Evolutionary conservation across 1,140 invertebrate species (phyloP).

Genomic region (Drosophila bocki): DNA sequence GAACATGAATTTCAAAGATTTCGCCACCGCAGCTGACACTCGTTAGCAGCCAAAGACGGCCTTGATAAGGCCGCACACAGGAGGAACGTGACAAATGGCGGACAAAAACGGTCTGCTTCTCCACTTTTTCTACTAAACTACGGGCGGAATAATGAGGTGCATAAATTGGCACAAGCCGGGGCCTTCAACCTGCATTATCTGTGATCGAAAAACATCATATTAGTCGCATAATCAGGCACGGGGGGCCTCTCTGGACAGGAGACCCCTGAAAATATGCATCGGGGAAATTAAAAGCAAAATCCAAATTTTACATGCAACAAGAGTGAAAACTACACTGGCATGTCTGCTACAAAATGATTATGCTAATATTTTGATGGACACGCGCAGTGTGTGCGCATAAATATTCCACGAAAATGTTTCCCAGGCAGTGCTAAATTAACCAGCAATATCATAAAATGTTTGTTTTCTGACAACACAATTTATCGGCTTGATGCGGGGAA

Average conservation of each 20-base stretch:
- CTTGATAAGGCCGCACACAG: conserved; percentile 22
- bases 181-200: conserved; percentile 22
- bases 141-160: conserved; percentile 24
- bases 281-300: conserved; percentile 37
- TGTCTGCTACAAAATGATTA: conserved; percentile 59
- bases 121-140: conserved; percentile 8
- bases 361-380: conserved; percentile 69
- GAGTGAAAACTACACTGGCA: background rate
- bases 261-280: conserved; percentile 37
- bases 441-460: conserved; percentile 14
- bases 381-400: conserved; percentile 38
- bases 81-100: conserved; percentile 43
- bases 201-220: conserved; percentile 41
- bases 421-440: conserved; percentile 9
- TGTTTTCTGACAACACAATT: background rate
- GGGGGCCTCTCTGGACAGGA: background rate
- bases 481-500: background rate
- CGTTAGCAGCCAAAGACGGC: conserved; percentile 30
- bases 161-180: conserved; percentile 10
- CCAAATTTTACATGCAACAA: conserved; percentile 28
- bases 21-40: conserved; percentile 43
- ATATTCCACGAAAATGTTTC: conserved; percentile 20
- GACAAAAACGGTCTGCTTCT: conserved; percentile 6
- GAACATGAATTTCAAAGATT: conserved; percentile 52
- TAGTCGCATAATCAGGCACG: conserved; percentile 21